Evolutionary conservation across 2,888 invertebrate genomes (phyloP).

Genomic region (Ophraella communa): DNA sequence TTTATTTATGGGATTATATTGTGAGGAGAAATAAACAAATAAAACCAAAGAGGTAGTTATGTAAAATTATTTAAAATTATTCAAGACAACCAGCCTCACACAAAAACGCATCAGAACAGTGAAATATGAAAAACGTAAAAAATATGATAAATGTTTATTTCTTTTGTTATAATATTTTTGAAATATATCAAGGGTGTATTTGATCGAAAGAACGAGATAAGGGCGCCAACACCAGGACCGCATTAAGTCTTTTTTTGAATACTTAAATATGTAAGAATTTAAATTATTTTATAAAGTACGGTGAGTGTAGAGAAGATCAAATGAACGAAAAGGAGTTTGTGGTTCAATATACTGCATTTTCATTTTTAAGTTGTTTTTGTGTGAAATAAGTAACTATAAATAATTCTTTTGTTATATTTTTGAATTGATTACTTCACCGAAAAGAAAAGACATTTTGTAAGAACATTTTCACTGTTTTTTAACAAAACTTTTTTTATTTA

Average conservation of each 20-base stretch:
- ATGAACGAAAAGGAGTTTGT: no score
- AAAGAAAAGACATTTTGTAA: no score
- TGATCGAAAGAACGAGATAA: constrained; percentile 50
- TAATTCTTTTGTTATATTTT: no score
- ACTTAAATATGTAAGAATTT: no score
- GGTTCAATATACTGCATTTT: no score
- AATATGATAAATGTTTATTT: constrained; percentile 58
- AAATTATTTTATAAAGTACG: no score
- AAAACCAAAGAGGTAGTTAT: constrained; percentile 14
- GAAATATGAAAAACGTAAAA: constrained; percentile 60
- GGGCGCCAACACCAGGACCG: constrained; percentile 44
- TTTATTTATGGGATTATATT: not conserved
- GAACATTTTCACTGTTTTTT: no score
- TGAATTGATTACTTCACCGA: no score
- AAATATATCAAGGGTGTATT: constrained; percentile 54
- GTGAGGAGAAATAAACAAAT: not conserved
- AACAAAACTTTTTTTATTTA: no score
- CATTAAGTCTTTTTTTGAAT: not conserved
- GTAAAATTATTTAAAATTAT: constrained; percentile 59
- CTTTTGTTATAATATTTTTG: constrained; percentile 57
- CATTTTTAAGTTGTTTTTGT: no score
- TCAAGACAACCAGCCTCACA: constrained; percentile 52
- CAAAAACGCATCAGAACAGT: constrained; percentile 42
- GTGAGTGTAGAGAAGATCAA: no score
- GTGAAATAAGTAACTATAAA: no score